A percentile compares a stretch with the other conserved stretches of the same genome.
Evolutionary conservation across 2,113 vertebrate species (phyloP).

Genomic region (Gila orcuttii): DNA sequence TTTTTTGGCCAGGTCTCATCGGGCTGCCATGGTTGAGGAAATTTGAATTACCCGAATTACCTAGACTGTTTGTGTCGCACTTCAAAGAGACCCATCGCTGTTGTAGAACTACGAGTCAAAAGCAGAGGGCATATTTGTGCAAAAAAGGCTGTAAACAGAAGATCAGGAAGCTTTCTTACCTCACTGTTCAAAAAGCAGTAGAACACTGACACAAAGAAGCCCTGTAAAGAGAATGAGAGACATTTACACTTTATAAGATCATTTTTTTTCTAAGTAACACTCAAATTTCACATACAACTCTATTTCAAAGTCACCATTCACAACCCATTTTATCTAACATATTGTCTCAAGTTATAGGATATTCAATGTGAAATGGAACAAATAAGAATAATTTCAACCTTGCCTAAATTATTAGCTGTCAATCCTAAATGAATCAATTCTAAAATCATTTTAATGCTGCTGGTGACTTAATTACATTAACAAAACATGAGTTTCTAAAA

Average conservation of each 20-base stretch:
- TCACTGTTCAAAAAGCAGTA: slow-evolving; percentile 62
- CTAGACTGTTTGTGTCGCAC: slow-evolving; percentile 17
- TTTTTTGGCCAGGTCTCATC: slow-evolving; percentile 36
- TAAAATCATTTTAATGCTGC: not conserved
- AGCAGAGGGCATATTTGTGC: not conserved
- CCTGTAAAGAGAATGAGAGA: slow-evolving; percentile 30
- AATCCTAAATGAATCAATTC: not conserved
- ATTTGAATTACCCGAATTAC: slow-evolving; percentile 35
- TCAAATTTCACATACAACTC: not conserved
- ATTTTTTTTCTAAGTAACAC: slow-evolving; percentile 4
- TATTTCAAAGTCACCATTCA: not conserved
- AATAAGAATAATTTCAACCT: not conserved
- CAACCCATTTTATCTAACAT: not conserved
- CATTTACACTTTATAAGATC: not conserved
- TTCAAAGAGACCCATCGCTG: not conserved
- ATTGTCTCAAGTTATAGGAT: not conserved
- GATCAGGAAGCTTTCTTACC: slow-evolving; percentile 42
- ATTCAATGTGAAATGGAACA: not conserved
- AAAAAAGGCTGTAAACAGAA: slow-evolving; percentile 36
- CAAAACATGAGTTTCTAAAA: not conserved
- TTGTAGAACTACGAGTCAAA: not conserved
- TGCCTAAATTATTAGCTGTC: not conserved
- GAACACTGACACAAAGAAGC: slow-evolving; percentile 59
- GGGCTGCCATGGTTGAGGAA: not conserved
- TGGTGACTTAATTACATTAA: not conserved